Evolutionary conservation across 37 sponge, comb jelly and placozoan genomes (phyloP).

Genomic region (Cladorhizidae sp.): DNA sequence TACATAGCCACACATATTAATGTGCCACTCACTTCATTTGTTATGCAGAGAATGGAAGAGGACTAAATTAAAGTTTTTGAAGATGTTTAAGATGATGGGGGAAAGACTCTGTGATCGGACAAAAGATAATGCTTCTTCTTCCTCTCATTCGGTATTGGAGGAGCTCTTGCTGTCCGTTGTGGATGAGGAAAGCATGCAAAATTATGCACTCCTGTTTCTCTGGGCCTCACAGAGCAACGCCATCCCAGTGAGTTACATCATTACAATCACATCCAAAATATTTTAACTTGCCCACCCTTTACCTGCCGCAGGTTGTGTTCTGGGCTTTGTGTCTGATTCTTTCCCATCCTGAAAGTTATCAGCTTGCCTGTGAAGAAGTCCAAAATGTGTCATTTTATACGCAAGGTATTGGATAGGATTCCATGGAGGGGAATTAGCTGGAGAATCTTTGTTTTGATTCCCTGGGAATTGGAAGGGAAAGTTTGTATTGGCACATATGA

Average conservation of each 20-base stretch:
- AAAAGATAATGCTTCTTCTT: no score
- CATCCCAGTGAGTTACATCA: constrained; percentile 50
- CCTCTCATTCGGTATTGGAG: constrained; percentile 41
- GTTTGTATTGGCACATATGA: no score
- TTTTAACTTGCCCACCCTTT: background rate
- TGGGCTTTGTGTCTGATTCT: constrained; percentile 62
- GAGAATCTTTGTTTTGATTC: no score
- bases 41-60: constrained; percentile 41
- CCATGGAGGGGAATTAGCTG: no score
- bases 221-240: constrained; percentile 93
- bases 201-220: constrained; percentile 72
- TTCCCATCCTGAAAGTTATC: constrained; percentile 14
- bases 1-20: no score
- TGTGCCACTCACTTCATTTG: constrained; percentile 28
- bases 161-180: constrained; percentile 42
- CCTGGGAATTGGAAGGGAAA: no score
- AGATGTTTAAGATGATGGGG: constrained; percentile 12
- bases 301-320: constrained; percentile 22
- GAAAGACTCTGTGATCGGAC: no score
- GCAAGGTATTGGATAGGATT: no score
- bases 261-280: background rate
- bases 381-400: background rate
- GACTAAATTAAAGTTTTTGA: constrained; percentile 37
- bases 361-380: constrained; percentile 22
- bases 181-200: constrained; percentile 56